Base-by-base conservation (phyloP, 1,140 invertebrate genomes). In the Portunus trituberculatus region DNA sequence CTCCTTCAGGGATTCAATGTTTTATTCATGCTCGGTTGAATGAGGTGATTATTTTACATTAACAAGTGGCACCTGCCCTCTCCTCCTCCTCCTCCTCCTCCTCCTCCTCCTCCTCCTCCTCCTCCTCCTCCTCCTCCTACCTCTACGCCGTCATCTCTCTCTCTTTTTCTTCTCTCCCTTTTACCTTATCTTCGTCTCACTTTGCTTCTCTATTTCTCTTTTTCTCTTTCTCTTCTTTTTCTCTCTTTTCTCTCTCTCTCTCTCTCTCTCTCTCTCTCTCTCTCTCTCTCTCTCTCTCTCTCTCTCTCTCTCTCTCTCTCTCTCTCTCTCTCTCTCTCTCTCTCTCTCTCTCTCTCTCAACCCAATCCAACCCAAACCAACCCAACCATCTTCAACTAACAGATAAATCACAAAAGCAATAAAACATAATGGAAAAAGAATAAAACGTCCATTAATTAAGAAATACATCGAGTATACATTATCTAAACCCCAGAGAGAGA, bases 31-130 rank as follows among this genome's bases (percentile, higher is more conserved):
- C 92, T 12, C n/a, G 25, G 45, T 20, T 93, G 92, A 93, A 93
- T 93, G 92, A 59, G 92, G 92, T 83, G 10, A 93, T 93, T 93
- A 93, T 93, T 93, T 93, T 87, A 93, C 92, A 93, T 93, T 93
- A 93, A 93, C 92, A 93, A 93, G 92, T 93, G 92, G 92, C 84
- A 84, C 45, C 48, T 84, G 76, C 48, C 59, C 16, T 39, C 16
- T 14, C 76, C 31, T 82, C 28, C 82, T 16, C 52, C 28, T 12
- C 90, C 52, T 28, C 16, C 25, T 12, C 52, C 52, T n/a, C 12
- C 12, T 3, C 46, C 46, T n/a, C 0, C 89, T n/a, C 20, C 25
- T 4, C 4, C 20, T 48, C 25, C 48, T 20, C 28, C 46, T 8
- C 28, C 7, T 2, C n/a, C 89, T 31, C 89, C 8, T 28, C n/a